Evolutionary conservation across 2,113 vertebrate genomes (phyloP).

Genomic region (Tautogolabrus adspersus): DNA sequence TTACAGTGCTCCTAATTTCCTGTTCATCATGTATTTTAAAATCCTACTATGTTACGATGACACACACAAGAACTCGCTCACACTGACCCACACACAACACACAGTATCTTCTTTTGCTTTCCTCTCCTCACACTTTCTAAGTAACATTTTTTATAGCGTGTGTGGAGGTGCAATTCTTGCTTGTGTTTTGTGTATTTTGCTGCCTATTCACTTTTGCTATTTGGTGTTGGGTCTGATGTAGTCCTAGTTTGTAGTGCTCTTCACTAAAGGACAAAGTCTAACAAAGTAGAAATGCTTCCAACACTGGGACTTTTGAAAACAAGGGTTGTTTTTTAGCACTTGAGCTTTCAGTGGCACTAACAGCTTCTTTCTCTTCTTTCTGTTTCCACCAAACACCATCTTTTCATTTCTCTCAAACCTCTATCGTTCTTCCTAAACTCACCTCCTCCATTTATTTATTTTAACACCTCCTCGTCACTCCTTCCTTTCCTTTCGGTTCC

Average conservation of each 20-base stretch:
- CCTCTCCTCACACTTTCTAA: not conserved
- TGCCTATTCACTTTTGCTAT: slow-evolving; percentile 10
- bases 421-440: slow-evolving; percentile 14
- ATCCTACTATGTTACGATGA: no score
- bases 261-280: slow-evolving; percentile 3
- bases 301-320: slow-evolving; percentile 26
- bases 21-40: no score
- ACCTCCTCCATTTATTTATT: slow-evolving; percentile 19
- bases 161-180: slow-evolving; percentile 31
- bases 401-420: slow-evolving; percentile 51
- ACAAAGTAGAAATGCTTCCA: slow-evolving; percentile 65
- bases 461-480: slow-evolving; percentile 3
- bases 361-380: slow-evolving; percentile 77
- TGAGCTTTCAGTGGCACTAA: slow-evolving; percentile 83
- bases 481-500: slow-evolving; percentile 44
- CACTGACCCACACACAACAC: not conserved
- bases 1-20: no score
- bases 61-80: no score
- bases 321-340: slow-evolving; percentile 4
- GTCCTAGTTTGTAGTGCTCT: slow-evolving; percentile 11
- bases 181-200: slow-evolving; percentile 17
- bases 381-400: slow-evolving; percentile 69
- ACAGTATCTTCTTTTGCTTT: not conserved
- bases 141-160: not conserved
- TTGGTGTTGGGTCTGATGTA: slow-evolving; percentile 41